Evolutionary conservation across 2,888 invertebrate genomes (phyloP).

Genomic region (Graphium colonna): DNA sequence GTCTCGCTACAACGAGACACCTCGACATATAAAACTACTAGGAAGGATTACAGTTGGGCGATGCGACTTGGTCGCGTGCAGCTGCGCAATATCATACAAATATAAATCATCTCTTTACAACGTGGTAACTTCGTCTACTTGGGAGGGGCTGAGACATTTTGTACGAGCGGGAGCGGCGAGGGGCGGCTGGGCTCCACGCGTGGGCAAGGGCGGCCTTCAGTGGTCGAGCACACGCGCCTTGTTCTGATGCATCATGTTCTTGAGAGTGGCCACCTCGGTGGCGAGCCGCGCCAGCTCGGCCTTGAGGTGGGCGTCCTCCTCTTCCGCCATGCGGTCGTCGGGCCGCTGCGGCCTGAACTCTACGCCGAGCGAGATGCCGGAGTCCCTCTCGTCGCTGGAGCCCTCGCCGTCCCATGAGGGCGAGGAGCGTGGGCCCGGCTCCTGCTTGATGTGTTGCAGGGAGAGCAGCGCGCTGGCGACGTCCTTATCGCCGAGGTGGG

Average conservation of each 20-base stretch:
- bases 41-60: conserved; percentile 71
- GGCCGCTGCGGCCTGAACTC: conserved; percentile 78
- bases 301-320: conserved; percentile 88
- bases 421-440: conserved; percentile 88
- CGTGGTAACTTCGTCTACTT: conserved; percentile 72
- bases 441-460: conserved; percentile 92
- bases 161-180: conserved; percentile 55
- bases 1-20: conserved; percentile 48
- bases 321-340: conserved; percentile 67
- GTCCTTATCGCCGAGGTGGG: conserved; percentile 93
- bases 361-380: conserved; percentile 91
- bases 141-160: conserved; percentile 62
- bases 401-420: conserved; percentile 94
- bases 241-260: conserved; percentile 88
- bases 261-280: conserved; percentile 93
- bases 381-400: conserved; percentile 93
- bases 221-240: conserved; percentile 71
- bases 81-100: conserved; percentile 71
- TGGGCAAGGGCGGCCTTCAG: conserved; percentile 51
- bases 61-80: conserved; percentile 68
- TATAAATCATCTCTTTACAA: conserved; percentile 69
- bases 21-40: conserved; percentile 67
- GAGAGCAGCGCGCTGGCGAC: conserved; percentile 91
- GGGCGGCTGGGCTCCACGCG: conserved; percentile 43
- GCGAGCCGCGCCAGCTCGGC: conserved; percentile 93